Evolutionary conservation across 2,113 vertebrate species (phyloP).

Genomic region (Hyla sarda): DNA sequence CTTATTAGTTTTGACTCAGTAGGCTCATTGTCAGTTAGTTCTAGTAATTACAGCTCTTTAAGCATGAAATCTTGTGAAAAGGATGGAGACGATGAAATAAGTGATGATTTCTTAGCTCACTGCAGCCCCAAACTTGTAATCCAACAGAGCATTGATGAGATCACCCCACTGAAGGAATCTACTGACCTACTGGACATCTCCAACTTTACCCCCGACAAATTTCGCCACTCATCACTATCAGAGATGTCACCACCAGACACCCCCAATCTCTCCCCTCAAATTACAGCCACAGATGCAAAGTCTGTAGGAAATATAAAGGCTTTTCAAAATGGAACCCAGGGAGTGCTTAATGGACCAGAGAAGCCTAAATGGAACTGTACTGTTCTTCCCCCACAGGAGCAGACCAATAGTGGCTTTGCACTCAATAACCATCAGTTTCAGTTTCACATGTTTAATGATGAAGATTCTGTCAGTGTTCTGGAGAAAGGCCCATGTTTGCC

Average conservation of each 20-base stretch:
- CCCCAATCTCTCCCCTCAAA: constrained; percentile 94
- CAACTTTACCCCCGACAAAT: constrained; percentile 98
- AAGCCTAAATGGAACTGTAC: constrained; percentile 92
- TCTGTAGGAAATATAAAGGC: constrained; percentile 81
- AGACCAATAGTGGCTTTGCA: constrained; percentile 82
- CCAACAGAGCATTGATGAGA: constrained; percentile 95
- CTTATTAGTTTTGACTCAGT: constrained; percentile 98
- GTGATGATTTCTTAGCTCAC: constrained; percentile 94
- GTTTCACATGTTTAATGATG: constrained; percentile 92
- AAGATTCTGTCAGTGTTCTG: constrained; percentile 83
- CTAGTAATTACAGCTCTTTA: constrained; percentile 96
- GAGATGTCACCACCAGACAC: constrained; percentile 97
- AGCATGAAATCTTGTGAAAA: constrained; percentile 95
- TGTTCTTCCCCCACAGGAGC: constrained; percentile 81
- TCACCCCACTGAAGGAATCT: constrained; percentile 94
- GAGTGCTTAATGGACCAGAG: constrained; percentile 77
- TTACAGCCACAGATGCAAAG: constrained; percentile 86
- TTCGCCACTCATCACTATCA: constrained; percentile 94
- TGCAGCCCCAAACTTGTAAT: constrained; percentile 98
- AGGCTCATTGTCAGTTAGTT: constrained; percentile 91
- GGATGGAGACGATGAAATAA: constrained; percentile 92
- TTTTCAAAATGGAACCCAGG: constrained; percentile 84
- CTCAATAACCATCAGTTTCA: constrained; percentile 92
- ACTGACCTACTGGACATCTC: constrained; percentile 98
- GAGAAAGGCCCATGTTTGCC: constrained; percentile 82